A percentile compares a stretch with the other conserved stretches of the same genome.
Evolutionary conservation across 2,113 vertebrate genomes (phyloP).

Genomic region (Hiodon tergisus): DNA sequence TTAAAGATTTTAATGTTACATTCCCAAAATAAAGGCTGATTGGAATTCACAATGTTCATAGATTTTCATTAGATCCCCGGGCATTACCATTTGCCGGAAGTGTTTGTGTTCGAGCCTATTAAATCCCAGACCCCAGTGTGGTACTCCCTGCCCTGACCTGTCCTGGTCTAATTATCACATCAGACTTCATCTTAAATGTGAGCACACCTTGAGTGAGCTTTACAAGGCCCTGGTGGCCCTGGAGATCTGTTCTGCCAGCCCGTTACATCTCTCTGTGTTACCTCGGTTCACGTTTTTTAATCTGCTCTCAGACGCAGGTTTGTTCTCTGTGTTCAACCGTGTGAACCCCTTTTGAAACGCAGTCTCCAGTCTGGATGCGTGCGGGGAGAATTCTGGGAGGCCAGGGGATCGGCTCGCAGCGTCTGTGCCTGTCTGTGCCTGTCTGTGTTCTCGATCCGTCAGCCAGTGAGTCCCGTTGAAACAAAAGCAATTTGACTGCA

Average conservation of each 20-base stretch:
- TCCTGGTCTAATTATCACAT: slow-evolving; percentile 9
- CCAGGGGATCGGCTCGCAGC: not conserved
- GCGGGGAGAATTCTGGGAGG: not conserved
- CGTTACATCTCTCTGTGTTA: not conserved
- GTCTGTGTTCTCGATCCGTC: slow-evolving; percentile 42
- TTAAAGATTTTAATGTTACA: slow-evolving; percentile 18
- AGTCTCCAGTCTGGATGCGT: not conserved
- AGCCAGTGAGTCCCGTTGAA: slow-evolving; percentile 71
- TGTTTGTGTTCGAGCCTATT: slow-evolving; percentile 36
- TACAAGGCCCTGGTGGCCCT: not conserved
- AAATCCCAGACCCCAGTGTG: not conserved
- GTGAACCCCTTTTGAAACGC: not conserved
- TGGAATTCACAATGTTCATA: too few relatives aligned
- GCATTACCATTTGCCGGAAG: slow-evolving; percentile 11
- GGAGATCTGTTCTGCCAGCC: too few relatives aligned
- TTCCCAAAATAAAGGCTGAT: slow-evolving; percentile 20
- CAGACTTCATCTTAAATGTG: not conserved
- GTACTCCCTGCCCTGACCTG: not conserved
- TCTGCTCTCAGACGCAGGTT: not conserved
- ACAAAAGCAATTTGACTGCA: slow-evolving; percentile 79
- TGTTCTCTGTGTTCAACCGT: too few relatives aligned
- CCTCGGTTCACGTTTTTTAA: not conserved
- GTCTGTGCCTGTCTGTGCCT: slow-evolving; percentile 37
- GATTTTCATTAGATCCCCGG: too few relatives aligned
- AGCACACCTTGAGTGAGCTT: not conserved